A percentile compares a stretch with the other conserved stretches of the same genome.
phyloP scores from a whole-genome alignment of 2,797 vertebrate genomes.

The Petrocephalus sullivani region DNA sequence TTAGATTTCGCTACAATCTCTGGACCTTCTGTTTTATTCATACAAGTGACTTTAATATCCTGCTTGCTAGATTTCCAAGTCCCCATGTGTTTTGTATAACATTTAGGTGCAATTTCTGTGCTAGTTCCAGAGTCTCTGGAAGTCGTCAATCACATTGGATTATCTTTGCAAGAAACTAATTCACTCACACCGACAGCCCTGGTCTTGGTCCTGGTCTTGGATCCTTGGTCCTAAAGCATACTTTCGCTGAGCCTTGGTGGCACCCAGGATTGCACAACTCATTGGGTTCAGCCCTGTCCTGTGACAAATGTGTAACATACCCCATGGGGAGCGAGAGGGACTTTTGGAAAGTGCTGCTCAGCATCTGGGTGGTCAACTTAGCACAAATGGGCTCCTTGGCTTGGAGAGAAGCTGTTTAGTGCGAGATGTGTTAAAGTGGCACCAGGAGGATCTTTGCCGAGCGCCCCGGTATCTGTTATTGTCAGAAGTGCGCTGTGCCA shows the following conservation, averaged over 20 bases:
- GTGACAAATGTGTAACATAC: constrained; percentile 38
- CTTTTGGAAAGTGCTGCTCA: background rate
- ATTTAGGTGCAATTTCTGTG: background rate
- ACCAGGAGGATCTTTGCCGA: constrained; percentile 3
- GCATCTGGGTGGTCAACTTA: constrained; percentile 24
- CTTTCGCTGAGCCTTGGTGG: constrained; percentile 3
- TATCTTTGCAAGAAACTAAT: background rate
- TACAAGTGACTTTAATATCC: background rate
- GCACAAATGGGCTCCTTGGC: constrained; percentile 21
- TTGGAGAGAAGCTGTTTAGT: background rate
- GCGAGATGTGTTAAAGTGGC: background rate
- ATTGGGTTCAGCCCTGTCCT: constrained; percentile 40
- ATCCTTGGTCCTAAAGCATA: background rate
- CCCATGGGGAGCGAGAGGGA: background rate
- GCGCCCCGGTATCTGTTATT: constrained; percentile 21
- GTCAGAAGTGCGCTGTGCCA: constrained; percentile 14
- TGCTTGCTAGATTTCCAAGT: background rate
- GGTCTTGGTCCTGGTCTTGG: background rate
- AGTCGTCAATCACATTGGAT: background rate
- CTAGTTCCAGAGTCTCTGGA: background rate
- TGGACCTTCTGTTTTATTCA: background rate
- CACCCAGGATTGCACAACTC: constrained; percentile 31
- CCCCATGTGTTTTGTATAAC: background rate
- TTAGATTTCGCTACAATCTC: background rate
- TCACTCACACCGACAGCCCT: background rate